Evolutionary conservation across 2,797 vertebrate genomes (phyloP), one percentile per base, ranked within the genome.

Genomic region (Melanotaenia trifasciata): DNA sequence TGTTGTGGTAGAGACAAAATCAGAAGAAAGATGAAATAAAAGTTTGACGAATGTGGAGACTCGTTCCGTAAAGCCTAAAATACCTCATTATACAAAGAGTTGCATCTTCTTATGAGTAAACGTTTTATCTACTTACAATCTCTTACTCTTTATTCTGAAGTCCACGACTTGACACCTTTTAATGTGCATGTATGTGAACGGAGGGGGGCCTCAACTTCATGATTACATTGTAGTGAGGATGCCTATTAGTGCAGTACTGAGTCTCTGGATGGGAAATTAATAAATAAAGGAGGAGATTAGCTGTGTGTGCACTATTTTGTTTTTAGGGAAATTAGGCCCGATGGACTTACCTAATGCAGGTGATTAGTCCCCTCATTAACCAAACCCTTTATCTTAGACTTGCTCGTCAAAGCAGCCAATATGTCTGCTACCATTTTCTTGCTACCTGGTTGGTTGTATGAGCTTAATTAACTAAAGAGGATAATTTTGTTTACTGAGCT

Each of bases 341-440:
- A 78, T 82, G 87, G 88, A 91, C 70, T 89, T 88, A 91, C 90
- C 85, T 83, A 85, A 91, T 71, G 61, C 74, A 76, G 74, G 74
- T 92, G 89, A 93, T 91, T 93, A 93, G 87, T 89, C 77, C 18
- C 76, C 87, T 93, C 89, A 85, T 94, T 93, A 94, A 90, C 80
- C 80, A 54, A 89, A 85, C 74, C 89, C 88, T 94, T 94, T 93
- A 94, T 93, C 87, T 87, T 72, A 72, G 71, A 67, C 89, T 80
- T 82, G 85, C 88, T 85, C 80, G 88, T 85, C 78, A 92, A 90
- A 92, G 87, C 77, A 67, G 79, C 84, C 85, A 72, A 89, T 93
- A 94, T 94, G 88, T 94, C 87, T 80, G 66, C 83, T 83, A 91
- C 90, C 83, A 69, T 67, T 76, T 84, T 74, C 47, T 7, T 76